phyloP scores from a whole-genome alignment of 2,113 vertebrate genomes.

The Eublepharis macularius region DNA sequence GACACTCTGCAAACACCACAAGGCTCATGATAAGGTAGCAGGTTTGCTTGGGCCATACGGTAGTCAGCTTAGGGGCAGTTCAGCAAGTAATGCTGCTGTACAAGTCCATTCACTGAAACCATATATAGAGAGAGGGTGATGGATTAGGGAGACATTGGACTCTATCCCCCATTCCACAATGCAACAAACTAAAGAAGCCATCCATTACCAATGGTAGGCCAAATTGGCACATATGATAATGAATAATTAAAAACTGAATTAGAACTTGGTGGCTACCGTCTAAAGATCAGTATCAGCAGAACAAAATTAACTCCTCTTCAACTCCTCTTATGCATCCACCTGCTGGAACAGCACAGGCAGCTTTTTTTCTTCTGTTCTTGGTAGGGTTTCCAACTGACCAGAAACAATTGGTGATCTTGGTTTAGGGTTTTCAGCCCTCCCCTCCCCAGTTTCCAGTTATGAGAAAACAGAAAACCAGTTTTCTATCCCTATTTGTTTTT shows the following conservation, averaged over 20 bases:
- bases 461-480: background rate
- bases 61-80: no score
- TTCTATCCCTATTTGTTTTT: background rate
- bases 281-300: background rate
- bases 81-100: background rate
- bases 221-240: background rate
- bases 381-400: background rate
- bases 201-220: background rate
- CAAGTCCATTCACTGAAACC: background rate
- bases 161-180: no score
- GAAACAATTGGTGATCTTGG: background rate
- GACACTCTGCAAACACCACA: background rate
- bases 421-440: background rate
- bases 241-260: background rate
- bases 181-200: no score
- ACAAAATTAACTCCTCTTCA: background rate
- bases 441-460: background rate
- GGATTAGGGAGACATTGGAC: background rate
- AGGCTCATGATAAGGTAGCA: background rate
- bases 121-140: background rate
- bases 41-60: no score
- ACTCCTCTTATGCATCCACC: no score
- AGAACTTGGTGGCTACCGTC: background rate
- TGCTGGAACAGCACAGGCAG: background rate
- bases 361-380: background rate